A percentile compares a stretch with the other conserved stretches of the same genome.
Conservation (phyloP, 2,113 vertebrate species). For the Cygnus buccinator region DNA sequence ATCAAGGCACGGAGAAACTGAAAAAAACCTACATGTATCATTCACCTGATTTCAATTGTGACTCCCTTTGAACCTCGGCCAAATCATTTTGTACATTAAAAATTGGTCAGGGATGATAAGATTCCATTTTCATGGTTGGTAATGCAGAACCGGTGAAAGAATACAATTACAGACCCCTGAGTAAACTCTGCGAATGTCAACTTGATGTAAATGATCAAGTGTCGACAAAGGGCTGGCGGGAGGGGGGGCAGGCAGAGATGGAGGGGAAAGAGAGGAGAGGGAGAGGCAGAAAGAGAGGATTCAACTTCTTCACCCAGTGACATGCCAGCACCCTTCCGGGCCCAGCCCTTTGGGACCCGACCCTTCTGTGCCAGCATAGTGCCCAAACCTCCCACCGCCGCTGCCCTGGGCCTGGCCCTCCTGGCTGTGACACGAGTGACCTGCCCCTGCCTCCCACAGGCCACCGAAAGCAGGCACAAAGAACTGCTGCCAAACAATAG, state of each 20-base stretch:
- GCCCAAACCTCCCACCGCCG: fast-evolving
- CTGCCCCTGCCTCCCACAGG: neutral
- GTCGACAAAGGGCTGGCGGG: constrained; percentile 80
- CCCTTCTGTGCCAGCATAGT: neutral
- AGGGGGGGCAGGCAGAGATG: constrained; percentile 29
- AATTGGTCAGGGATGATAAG: constrained; percentile 99
- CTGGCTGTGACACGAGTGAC: neutral
- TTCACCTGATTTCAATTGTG: constrained; percentile 99
- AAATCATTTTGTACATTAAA: constrained; percentile 99
- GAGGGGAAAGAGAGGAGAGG: neutral
- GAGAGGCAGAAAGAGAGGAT: constrained; percentile 1
- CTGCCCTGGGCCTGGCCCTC: neutral
- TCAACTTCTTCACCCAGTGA: neutral
- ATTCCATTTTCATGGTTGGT: constrained; percentile 99
- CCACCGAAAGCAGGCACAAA: constrained; percentile 15
- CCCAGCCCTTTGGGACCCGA: neutral
- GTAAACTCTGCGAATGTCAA: constrained; percentile 99
- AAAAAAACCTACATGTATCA: constrained; percentile 90
- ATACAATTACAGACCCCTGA: constrained; percentile 99
- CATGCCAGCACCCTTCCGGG: neutral
- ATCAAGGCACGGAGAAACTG: constrained; percentile 83
- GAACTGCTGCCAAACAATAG: constrained; percentile 7
- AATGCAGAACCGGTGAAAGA: constrained; percentile 99
- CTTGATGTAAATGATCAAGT: constrained; percentile 99
- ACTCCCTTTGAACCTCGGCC: constrained; percentile 96